Evolutionary conservation across 2,113 vertebrate genomes (phyloP).

Genomic region (Butorides virescens): DNA sequence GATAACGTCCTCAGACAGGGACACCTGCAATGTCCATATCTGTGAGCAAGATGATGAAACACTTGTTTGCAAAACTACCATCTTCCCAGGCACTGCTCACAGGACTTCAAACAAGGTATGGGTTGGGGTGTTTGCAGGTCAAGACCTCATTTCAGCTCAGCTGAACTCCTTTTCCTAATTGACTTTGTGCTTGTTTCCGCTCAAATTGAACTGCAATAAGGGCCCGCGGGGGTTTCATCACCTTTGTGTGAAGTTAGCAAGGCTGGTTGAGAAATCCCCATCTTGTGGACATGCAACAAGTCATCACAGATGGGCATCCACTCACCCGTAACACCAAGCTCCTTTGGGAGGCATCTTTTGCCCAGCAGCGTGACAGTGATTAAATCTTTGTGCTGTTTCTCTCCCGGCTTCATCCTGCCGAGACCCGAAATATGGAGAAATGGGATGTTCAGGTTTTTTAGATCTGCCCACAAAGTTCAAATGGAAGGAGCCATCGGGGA

Average conservation of each 20-base stretch:
- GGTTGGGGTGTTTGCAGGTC: background rate
- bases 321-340: constrained; percentile 41
- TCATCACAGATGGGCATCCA: background rate
- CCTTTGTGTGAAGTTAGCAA: background rate
- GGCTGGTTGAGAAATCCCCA: background rate
- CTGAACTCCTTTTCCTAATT: background rate
- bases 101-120: background rate
- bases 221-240: background rate
- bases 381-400: constrained; percentile 63
- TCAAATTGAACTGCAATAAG: background rate
- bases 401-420: constrained; percentile 65
- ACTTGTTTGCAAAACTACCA: background rate
- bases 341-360: constrained; percentile 39
- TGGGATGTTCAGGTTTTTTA: background rate
- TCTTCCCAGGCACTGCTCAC: background rate
- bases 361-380: constrained; percentile 45
- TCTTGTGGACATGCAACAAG: background rate
- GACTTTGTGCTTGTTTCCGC: background rate
- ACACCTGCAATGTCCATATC: background rate
- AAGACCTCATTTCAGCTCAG: background rate
- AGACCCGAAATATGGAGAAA: background rate
- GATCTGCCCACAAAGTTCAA: background rate
- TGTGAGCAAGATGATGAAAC: background rate
- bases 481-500: background rate
- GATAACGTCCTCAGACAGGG: background rate